Percentiles rank a stretch among this genome's conserved stretches.
Evolutionary conservation across 2,888 invertebrate genomes (phyloP).

Genomic region (Spatulosminthurus flaviceps): DNA sequence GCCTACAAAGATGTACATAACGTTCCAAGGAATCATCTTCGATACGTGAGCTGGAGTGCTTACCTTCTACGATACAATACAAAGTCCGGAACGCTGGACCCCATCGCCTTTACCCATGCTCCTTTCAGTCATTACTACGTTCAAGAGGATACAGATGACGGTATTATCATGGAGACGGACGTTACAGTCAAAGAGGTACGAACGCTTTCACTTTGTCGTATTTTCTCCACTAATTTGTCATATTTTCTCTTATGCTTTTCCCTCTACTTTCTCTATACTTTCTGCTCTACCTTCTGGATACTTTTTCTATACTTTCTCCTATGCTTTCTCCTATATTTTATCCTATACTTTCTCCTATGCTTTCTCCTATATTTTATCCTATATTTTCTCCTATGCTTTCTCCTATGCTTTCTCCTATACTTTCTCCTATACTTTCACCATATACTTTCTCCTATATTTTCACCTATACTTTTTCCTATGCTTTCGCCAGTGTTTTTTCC

Average conservation of each 20-base stretch:
- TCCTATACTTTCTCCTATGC: neutral
- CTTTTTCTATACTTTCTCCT: too few species aligned
- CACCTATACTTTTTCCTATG: neutral
- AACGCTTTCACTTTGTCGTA: neutral
- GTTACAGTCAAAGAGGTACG: conserved; percentile 76
- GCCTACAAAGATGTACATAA: conserved; percentile 80
- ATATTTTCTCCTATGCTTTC: too few species aligned
- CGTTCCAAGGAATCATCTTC: conserved; percentile 80
- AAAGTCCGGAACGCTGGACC: conserved; percentile 72
- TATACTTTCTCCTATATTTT: too few species aligned
- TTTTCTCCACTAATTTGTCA: neutral
- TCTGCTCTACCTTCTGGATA: too few species aligned
- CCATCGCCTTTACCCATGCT: conserved; percentile 76
- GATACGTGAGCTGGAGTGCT: conserved; percentile 77
- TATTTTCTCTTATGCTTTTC: too few species aligned
- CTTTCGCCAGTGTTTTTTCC: neutral
- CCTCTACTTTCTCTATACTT: too few species aligned
- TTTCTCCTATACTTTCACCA: neutral
- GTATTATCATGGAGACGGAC: conserved; percentile 82
- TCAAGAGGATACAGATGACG: conserved; percentile 81
- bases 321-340: neutral
- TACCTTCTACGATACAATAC: conserved; percentile 72
- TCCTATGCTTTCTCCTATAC: neutral
- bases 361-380: neutral
- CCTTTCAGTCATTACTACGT: conserved; percentile 83